Evolutionary conservation across 2,797 vertebrate species (phyloP), one percentile per base, ranked within the genome.

Genomic region (Eidolon dupreanum): DNA sequence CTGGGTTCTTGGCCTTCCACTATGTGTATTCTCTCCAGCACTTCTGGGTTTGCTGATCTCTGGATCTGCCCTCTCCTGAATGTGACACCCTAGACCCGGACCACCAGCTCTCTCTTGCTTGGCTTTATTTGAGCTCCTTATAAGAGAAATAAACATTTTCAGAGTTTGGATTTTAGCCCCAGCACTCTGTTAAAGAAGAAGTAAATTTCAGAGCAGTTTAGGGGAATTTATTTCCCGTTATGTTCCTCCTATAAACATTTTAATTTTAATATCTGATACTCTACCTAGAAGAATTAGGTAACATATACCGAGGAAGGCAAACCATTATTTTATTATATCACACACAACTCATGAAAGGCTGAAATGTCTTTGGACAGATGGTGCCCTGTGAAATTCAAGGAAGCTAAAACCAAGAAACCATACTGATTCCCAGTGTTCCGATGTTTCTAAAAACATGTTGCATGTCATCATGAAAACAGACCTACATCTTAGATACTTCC

Each of bases 291-390:
- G 78, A 97, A 82, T 4, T 33, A 11, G n/a, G 19, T 63, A 57
- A 49, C 49, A 95, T 43, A 84, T 88, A 38, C 66, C 53, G 28
- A n/a, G 15, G 28, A 88, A 71, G 49, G 24, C 77, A 94, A 90
- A 82, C 85, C 55, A 55, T 90, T 33, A 36, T 81, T 93, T 94
- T 68, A 92, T 77, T 71, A 16, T 24, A 89, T 86, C 63, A 33
- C 3, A 46, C 74, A 70, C 92, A 84, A 49, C 41, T 78, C 24
- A n/a, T 75, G 71, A 97, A 95, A 91, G 71, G 51, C 33, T 55
- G 83, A 77, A 55, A 63, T 94, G 71, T 79, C 75, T 95, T 73
- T 77, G 92, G 96, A 94, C 90, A 97, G 90, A 97, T 95, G 96
- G 94, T 96, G 16, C 79, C 81, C 92, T 79, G n/a, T 79, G 97